Evolutionary conservation across 1,140 invertebrate species (phyloP).

Genomic region (Holotrichia oblita): DNA sequence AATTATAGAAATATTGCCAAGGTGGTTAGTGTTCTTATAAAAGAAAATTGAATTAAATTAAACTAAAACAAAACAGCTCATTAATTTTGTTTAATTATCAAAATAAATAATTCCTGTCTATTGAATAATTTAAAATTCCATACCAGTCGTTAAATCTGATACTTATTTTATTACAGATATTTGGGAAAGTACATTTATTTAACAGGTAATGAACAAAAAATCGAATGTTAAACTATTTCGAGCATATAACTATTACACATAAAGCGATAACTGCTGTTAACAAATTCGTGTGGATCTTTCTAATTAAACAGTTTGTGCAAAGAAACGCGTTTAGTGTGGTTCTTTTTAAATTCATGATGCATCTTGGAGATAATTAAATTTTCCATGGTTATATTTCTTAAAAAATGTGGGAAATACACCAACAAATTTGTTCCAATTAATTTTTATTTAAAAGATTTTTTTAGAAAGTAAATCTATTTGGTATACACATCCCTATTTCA

Average conservation of each 20-base stretch:
- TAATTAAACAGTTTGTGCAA: no score
- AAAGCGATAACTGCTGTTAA: not conserved
- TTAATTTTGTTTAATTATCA: slow-evolving; percentile 38
- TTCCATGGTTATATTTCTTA: no score
- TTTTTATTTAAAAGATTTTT: no score
- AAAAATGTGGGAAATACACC: no score
- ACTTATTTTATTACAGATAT: slow-evolving; percentile 24
- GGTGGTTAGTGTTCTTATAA: slow-evolving; percentile 41
- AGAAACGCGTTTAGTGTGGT: no score
- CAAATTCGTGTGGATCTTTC: no score
- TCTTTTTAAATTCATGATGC: no score
- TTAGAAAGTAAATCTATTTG: no score
- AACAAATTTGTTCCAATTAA: no score
- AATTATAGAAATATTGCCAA: slow-evolving; percentile 40
- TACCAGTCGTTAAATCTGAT: slow-evolving; percentile 30
- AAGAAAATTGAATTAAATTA: slow-evolving; percentile 37
- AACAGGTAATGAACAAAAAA: not conserved
- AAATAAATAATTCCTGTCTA: slow-evolving; percentile 16
- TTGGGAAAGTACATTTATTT: not conserved
- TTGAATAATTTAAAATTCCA: not conserved
- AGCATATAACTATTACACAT: not conserved
- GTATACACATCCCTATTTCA: no score
- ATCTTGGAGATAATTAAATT: no score
- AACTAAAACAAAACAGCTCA: slow-evolving; percentile 40
- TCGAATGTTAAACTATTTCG: not conserved